Conservation (phyloP, 2,888 invertebrate species). For the Teleogryllus oceanicus region DNA sequence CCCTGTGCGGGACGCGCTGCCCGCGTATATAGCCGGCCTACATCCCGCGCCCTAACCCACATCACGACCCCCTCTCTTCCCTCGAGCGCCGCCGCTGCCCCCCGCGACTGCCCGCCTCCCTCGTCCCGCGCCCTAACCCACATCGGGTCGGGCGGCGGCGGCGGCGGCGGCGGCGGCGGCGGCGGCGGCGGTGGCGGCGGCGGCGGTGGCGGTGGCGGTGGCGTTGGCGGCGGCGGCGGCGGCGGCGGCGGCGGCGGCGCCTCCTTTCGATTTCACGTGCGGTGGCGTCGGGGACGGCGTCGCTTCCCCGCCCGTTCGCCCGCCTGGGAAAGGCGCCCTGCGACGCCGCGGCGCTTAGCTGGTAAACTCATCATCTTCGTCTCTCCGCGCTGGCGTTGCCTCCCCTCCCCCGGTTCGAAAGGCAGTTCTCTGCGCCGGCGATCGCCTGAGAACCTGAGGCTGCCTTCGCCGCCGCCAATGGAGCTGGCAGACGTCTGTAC, state of each 20-base stretch:
- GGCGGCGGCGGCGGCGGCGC: background rate
- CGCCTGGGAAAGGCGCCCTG: background rate
- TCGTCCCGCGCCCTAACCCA: too few species aligned
- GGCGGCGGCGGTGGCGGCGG: background rate
- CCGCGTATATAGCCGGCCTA: conserved; percentile 37
- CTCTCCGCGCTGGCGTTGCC: background rate
- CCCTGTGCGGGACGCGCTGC: conserved; percentile 25
- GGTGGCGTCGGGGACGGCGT: background rate
- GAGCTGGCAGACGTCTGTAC: too few species aligned
- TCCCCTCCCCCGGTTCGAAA: background rate
- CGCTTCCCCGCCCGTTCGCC: background rate
- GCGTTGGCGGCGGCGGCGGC: background rate
- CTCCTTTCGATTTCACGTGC: conserved; percentile 18
- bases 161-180: background rate
- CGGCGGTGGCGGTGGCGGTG: background rate
- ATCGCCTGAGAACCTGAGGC: too few species aligned
- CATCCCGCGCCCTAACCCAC: conserved; percentile 36
- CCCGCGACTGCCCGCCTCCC: background rate
- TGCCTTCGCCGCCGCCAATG: too few species aligned
- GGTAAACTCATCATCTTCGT: background rate
- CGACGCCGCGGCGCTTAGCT: too few species aligned
- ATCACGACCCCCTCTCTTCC: conserved; percentile 28
- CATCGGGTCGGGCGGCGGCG: too few species aligned
- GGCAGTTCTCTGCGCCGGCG: too few species aligned
- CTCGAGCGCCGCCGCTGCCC: conserved; percentile 20